Percentiles rank a stretch among this genome's conserved stretches.
These are phyloP conservation scores for Euwallacea fornicatus DNA, from an alignment of 1,140 invertebrate genomes.

Conservation along the genomic window DNA sequence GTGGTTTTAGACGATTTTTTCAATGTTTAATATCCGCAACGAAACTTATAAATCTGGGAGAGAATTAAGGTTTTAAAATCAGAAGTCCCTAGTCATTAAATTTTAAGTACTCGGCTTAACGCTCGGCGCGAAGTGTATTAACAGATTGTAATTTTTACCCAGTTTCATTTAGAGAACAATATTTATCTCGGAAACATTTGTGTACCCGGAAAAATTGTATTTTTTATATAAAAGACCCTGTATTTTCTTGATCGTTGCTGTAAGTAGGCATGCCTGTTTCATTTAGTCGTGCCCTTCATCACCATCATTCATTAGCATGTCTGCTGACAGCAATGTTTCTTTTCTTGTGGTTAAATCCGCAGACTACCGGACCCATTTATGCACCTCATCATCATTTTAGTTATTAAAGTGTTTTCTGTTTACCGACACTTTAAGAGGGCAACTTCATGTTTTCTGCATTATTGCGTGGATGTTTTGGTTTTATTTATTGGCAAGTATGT, in stretches of 20 bases:
- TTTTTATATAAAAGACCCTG: constrained; percentile 6
- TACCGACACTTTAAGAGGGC: not conserved
- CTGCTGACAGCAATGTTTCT: constrained; percentile 28
- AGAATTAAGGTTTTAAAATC: too few species aligned
- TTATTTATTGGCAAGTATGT: too few species aligned
- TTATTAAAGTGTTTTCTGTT: not conserved
- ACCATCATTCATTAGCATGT: constrained; percentile 14
- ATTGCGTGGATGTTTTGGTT: too few species aligned
- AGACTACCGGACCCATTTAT: constrained; percentile 33
- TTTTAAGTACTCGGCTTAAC: too few species aligned
- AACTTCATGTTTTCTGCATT: not conserved
- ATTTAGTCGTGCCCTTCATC: constrained; percentile 9
- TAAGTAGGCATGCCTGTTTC: constrained; percentile 27
- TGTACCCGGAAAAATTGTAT: too few species aligned
- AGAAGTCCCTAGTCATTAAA: too few species aligned
- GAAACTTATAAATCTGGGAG: too few species aligned
- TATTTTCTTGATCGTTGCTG: constrained; percentile 31
- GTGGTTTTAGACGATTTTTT: not conserved
- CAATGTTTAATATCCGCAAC: not conserved
- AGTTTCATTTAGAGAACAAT: too few species aligned
- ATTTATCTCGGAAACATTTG: too few species aligned
- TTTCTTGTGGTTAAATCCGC: constrained; percentile 32
- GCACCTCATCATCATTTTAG: constrained; percentile 20
- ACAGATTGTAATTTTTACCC: too few species aligned
- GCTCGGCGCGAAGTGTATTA: too few species aligned